Base-by-base conservation (phyloP, 2,888 invertebrate species). In the Dolichopus griseipennis region DNA sequence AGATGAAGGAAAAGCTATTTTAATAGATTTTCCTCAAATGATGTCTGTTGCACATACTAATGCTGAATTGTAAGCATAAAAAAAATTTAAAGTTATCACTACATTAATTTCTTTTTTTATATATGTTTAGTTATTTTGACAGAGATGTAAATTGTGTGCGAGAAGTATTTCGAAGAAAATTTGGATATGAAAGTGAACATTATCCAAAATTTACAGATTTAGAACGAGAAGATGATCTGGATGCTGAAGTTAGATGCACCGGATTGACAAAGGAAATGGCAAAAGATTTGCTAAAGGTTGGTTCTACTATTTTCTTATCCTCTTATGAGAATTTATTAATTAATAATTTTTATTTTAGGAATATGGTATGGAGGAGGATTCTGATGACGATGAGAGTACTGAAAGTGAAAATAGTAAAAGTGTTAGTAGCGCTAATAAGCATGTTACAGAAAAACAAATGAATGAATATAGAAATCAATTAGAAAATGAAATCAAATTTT, bases 11-110 rank as follows among this genome's bases (percentile, higher is more conserved):
- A 90, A 90, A 72, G 91, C 95, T 0, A 83, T 95, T 65, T 83
- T 99, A 73, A 97, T 98, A 71, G 99, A 99, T 84, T 99, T 99
- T 80, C 99, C 99, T 0, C 99, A 99, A 84, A 99, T 99, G 97
- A 89, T 99, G 67, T 97, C 97, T 8, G 97, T 93, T 0, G 88
- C 90, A 33, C 98, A 99, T 82, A 78, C 84, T 61, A 96, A 99
- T 81, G 98, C 97, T 64, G 88, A 92, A 86, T 85, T 89, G 89
- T 94, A 82, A 85, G 75, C 65, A 1, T 27, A 66, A 43, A 18
- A 65, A 62, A n/a, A 41, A n/a, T n/a, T n/a, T n/a, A 68, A 62
- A 65, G n/a, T 1, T 66, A 62, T 34, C 15, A 65, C 52, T 20
- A 61, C n/a, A 21, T 52, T 64, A 43, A 65, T 62, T 21, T 41